phyloP scores from a whole-genome alignment of 2,797 vertebrate genomes.

The Thunnus albacares region DNA sequence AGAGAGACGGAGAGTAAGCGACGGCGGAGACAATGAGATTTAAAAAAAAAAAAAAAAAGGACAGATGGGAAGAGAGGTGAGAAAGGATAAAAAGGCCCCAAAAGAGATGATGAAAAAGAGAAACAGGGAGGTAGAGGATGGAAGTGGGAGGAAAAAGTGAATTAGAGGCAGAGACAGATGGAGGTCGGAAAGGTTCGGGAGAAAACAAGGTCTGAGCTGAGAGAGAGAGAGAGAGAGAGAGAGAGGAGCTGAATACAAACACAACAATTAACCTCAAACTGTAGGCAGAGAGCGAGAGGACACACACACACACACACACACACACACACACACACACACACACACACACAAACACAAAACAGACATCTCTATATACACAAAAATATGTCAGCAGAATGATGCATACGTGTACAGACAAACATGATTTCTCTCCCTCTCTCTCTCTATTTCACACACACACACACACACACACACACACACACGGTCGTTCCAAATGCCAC shows the following conservation, averaged over 20 bases:
- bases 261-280: conserved; percentile 54
- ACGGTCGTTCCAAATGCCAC: conserved; percentile 61
- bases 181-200: conserved; percentile 49
- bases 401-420: conserved; percentile 43
- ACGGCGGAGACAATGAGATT: not conserved
- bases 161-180: conserved; percentile 50
- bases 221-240: conserved; percentile 19
- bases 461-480: conserved; percentile 25
- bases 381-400: conserved; percentile 44
- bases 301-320: conserved; percentile 1
- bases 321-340: not conserved
- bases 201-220: conserved; percentile 45
- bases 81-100: not conserved
- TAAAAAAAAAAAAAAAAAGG: conserved; percentile 10
- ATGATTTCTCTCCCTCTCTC: not conserved
- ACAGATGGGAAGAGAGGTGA: not conserved
- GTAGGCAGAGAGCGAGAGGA: conserved; percentile 7
- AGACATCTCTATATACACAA: not conserved
- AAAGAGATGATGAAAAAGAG: conserved; percentile 13
- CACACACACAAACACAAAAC: not conserved
- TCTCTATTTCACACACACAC: conserved; percentile 11
- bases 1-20: not conserved
- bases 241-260: conserved; percentile 51
- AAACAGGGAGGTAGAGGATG: conserved; percentile 18
- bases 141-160: conserved; percentile 36